These are phyloP conservation scores for Bucorvus abyssinicus DNA, from an alignment of 2,797 vertebrate genomes.

Conservation along the genomic window DNA sequence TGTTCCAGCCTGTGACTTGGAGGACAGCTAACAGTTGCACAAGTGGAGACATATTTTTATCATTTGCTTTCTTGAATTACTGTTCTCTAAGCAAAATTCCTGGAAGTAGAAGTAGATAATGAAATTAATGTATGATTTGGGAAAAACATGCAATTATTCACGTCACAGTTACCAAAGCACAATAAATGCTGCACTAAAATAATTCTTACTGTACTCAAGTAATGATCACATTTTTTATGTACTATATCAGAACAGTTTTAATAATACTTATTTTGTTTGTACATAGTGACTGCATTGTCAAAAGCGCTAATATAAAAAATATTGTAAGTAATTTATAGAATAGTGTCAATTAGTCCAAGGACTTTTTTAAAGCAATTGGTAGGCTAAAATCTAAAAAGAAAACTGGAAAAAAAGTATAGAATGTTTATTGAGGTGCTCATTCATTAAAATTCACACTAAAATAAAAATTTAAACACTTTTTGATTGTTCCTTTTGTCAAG, in stretches of 20 bases:
- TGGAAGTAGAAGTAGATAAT: neutral
- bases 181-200: neutral
- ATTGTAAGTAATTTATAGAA: neutral
- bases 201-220: neutral
- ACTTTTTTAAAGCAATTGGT: neutral
- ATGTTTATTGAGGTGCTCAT: neutral
- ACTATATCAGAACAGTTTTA: neutral
- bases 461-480: neutral
- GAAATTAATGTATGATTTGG: neutral
- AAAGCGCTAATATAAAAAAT: neutral
- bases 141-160: neutral
- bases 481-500: neutral
- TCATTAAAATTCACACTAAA: neutral
- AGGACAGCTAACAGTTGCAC: neutral
- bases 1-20: neutral
- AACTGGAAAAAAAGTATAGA: neutral
- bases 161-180: neutral
- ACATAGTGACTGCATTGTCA: neutral
- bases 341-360: neutral
- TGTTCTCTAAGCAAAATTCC: constrained; percentile 1
- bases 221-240: neutral
- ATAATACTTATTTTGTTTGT: neutral
- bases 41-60: neutral
- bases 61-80: neutral
- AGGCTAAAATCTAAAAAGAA: neutral